These are phyloP conservation scores for Melitaea cinxia DNA, from an alignment of 1,140 invertebrate genomes.

Conservation along the genomic window DNA sequence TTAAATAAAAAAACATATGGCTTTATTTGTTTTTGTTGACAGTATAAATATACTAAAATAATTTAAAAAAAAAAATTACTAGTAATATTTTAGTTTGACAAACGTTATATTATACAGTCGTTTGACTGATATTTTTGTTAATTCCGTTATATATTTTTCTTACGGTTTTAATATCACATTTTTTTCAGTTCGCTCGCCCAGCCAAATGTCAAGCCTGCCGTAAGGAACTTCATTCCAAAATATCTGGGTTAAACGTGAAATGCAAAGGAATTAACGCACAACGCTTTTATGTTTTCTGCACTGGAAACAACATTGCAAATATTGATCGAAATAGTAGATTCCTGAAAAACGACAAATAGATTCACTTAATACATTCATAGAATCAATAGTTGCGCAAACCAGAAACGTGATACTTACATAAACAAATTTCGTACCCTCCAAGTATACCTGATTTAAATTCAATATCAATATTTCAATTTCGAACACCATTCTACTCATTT, in stretches of 20 bases:
- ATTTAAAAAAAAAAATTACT: constrained; percentile 16
- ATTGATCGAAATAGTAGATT: not conserved
- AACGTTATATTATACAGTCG: no score
- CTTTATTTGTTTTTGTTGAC: no score
- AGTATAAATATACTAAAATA: no score
- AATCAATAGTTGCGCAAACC: not conserved
- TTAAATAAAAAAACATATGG: no score
- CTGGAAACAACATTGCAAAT: not conserved
- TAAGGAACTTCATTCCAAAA: no score
- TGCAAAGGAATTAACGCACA: not conserved
- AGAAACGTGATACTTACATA: not conserved
- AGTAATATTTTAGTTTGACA: no score
- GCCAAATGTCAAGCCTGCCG: no score
- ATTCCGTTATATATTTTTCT: no score
- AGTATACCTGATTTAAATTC: not conserved
- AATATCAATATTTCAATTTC: not conserved
- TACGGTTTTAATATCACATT: no score
- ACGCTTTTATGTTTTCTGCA: not conserved
- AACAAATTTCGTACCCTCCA: not conserved
- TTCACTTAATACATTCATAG: not conserved
- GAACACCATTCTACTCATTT: not conserved
- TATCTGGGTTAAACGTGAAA: constrained; percentile 6
- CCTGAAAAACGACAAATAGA: not conserved
- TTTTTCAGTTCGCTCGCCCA: no score
- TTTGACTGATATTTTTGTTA: no score